A percentile compares a stretch with the other conserved stretches of the same genome.
phyloP scores from a whole-genome alignment of 1,140 invertebrate species.

The Drosophila pachea region DNA sequence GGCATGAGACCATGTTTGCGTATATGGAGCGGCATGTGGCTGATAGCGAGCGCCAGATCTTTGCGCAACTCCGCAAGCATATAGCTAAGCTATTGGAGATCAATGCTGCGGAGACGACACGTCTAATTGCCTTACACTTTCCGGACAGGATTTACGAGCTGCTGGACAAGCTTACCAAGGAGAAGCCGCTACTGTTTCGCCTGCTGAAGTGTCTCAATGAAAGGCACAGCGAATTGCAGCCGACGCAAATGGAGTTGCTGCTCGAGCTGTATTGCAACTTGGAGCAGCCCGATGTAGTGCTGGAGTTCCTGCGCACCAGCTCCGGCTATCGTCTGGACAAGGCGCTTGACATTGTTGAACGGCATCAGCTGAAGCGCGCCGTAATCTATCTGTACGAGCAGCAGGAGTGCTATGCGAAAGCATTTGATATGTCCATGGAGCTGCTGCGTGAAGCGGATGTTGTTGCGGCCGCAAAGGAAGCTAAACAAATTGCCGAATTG shows the following conservation, averaged over 20 bases:
- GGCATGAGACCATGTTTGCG: slow-evolving; percentile 86
- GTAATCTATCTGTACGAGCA: slow-evolving; percentile 80
- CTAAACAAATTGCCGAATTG: slow-evolving; percentile 68
- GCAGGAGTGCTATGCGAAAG: slow-evolving; percentile 79
- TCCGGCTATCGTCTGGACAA: slow-evolving; percentile 68
- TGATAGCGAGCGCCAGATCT: slow-evolving; percentile 78
- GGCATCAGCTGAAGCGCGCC: slow-evolving; percentile 75
- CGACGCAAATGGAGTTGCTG: slow-evolving; percentile 82
- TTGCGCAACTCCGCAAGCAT: slow-evolving; percentile 79
- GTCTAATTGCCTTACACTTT: slow-evolving; percentile 80
- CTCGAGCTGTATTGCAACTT: slow-evolving; percentile 85
- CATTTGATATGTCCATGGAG: slow-evolving; percentile 79
- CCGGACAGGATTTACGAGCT: slow-evolving; percentile 74
- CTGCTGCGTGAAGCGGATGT: slow-evolving; percentile 52
- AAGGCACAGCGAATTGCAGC: slow-evolving; percentile 80
- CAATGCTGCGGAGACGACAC: slow-evolving; percentile 80
- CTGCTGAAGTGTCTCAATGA: slow-evolving; percentile 84
- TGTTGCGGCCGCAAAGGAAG: slow-evolving; percentile 28
- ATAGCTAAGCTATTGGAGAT: slow-evolving; percentile 78
- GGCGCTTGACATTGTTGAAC: slow-evolving; percentile 78
- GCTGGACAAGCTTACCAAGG: slow-evolving; percentile 73
- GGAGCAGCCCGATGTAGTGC: slow-evolving; percentile 75
- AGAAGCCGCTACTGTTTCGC: slow-evolving; percentile 81
- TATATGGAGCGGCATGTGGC: slow-evolving; percentile 86
- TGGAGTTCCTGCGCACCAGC: slow-evolving; percentile 64